Evolutionary conservation across 1,140 invertebrate species (phyloP).

Genomic region (Oryctes rhinoceros): DNA sequence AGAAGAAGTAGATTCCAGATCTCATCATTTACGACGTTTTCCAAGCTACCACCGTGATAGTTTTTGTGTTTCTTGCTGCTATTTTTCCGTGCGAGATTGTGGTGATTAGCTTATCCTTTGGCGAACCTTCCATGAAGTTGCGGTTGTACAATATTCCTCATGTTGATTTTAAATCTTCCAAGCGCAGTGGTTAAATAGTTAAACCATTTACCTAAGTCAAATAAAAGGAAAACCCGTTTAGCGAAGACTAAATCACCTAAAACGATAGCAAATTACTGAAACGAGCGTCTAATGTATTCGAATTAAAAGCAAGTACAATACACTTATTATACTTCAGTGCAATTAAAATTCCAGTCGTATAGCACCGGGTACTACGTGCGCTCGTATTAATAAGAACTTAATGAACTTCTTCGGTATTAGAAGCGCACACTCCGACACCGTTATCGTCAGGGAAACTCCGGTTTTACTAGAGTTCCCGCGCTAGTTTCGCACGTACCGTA

Average conservation of each 20-base stretch:
- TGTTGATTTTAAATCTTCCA: too few relatives aligned
- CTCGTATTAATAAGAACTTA: slow-evolving; percentile 15
- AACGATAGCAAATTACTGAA: not conserved
- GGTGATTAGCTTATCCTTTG: too few relatives aligned
- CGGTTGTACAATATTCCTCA: too few relatives aligned
- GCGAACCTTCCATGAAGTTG: too few relatives aligned
- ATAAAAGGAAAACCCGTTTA: too few relatives aligned
- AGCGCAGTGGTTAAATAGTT: too few relatives aligned
- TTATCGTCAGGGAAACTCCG: not conserved
- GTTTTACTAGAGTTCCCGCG: not conserved
- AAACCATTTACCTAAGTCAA: too few relatives aligned
- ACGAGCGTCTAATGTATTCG: not conserved
- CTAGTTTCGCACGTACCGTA: not conserved
- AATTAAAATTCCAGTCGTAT: slow-evolving; percentile 1
- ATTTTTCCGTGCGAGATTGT: too few relatives aligned
- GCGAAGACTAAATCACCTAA: not conserved
- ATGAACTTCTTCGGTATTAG: not conserved
- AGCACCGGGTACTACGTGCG: not conserved
- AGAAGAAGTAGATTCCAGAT: too few relatives aligned
- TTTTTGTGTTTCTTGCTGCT: too few relatives aligned
- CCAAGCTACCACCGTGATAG: too few relatives aligned
- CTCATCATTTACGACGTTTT: too few relatives aligned
- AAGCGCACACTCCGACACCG: not conserved
- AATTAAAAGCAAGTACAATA: not conserved
- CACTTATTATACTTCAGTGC: not conserved